Evolutionary conservation across 2,888 invertebrate species (phyloP), one percentile per base, ranked within the genome.

Genomic region (Nasonia oneida): DNA sequence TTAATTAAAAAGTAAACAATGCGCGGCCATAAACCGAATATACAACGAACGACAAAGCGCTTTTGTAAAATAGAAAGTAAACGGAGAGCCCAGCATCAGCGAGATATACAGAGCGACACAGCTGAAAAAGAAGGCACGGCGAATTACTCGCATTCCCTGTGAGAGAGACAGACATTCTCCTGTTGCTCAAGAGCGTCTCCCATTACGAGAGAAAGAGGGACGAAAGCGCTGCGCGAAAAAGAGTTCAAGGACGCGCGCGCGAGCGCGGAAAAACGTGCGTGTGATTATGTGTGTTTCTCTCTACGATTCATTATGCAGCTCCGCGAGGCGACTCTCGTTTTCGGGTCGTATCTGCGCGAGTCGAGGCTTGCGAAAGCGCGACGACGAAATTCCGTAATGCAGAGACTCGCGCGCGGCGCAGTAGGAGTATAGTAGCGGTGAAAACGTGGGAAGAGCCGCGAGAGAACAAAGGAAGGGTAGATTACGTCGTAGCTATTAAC

Each of bases 401-500:
- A 37, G 37, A 18, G 18, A 18, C 8, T n/a, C 53, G 50, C 6
- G 4, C 37, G 37, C 37, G 37, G 4, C 15, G 2, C 42, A n/a
- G 15, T 23, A 29, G 67, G 42, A 23, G 71, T n/a, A 61, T 79
- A 8, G n/a, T 6, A 29, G 42, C 78, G 53, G 91, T 89, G 91
- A 91, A 91, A 91, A 91, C 91, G 90, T 91, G 91, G 89, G 91
- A 91, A 88, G 73, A 75, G 74, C 71, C 57, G 57, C 85, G 74
- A 39, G 73, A 78, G 75, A 75, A 89, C 86, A 88, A 88, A 89
- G 87, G 89, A 88, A 90, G 88, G 89, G 88, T 89, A 87, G 87
- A 86, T 89, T 88, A 88, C 88, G 89, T 86, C 81, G 87, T 42
- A 29, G 85, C 83, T 76, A 79, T 83, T 83, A 86, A 70, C 81